Evolutionary conservation across 2,113 vertebrate species (phyloP).

Genomic region (Varanus komodoensis): DNA sequence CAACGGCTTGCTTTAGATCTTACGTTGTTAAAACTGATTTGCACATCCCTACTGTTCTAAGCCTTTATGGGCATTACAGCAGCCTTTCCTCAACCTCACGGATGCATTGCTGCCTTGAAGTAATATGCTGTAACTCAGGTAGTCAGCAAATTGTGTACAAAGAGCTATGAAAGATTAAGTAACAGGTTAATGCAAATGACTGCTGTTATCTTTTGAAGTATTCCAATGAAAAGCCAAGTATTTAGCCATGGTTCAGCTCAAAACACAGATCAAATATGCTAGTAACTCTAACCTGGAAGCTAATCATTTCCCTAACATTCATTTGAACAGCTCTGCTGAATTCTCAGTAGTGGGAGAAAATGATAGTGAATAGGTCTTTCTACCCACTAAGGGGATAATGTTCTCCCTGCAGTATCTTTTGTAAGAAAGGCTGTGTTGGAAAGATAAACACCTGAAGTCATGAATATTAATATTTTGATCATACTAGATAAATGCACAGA

Average conservation of each 20-base stretch:
- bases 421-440: conserved; percentile 21
- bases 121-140: conserved; percentile 13
- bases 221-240: conserved; percentile 31
- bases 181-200: conserved; percentile 52
- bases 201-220: conserved; percentile 36
- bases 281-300: conserved; percentile 24
- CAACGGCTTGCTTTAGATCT: conserved; percentile 38
- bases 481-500: conserved; percentile 44
- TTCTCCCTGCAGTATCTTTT: not conserved
- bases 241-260: conserved; percentile 53
- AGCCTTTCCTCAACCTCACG: conserved; percentile 11
- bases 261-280: conserved; percentile 37
- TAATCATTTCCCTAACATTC: conserved; percentile 55
- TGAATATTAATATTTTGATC: conserved; percentile 45
- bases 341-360: conserved; percentile 43
- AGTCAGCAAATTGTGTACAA: conserved; percentile 36
- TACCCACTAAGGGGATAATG: conserved; percentile 42
- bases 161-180: conserved; percentile 32
- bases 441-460: conserved; percentile 40
- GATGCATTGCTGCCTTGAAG: not conserved
- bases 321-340: conserved; percentile 51
- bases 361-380: conserved; percentile 32
- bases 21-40: conserved; percentile 41
- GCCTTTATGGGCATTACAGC: conserved; percentile 18
- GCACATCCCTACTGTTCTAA: conserved; percentile 41